These are phyloP conservation scores for Aphelenchoides besseyi DNA, from an alignment of 1,140 invertebrate species.

Conservation along the genomic window DNA sequence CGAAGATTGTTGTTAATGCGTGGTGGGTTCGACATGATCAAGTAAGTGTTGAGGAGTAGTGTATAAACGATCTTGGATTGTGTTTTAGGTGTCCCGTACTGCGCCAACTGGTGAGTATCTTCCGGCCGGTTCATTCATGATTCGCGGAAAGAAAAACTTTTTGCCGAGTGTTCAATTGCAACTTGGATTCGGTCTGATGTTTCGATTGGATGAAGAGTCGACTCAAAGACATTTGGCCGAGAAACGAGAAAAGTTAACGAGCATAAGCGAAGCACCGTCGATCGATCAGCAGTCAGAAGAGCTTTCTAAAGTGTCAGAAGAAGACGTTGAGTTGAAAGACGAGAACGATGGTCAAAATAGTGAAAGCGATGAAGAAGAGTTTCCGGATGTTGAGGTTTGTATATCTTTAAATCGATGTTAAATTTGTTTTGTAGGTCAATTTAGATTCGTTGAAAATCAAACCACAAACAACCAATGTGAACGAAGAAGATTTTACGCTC, in stretches of 20 bases:
- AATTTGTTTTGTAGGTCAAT: constrained; percentile 24
- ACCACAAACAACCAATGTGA: constrained; percentile 42
- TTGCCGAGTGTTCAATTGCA: constrained; percentile 82
- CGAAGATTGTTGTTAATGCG: constrained; percentile 85
- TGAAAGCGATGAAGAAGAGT: constrained; percentile 56
- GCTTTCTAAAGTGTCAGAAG: constrained; percentile 63
- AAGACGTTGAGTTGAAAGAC: constrained; percentile 59
- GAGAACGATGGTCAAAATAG: constrained; percentile 53
- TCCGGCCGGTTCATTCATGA: constrained; percentile 93
- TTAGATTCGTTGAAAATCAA: constrained; percentile 50
- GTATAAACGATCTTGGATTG: no score
- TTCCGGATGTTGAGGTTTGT: constrained; percentile 68
- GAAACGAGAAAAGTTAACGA: constrained; percentile 20
- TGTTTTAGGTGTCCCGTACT: constrained; percentile 78
- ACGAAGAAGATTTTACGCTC: constrained; percentile 64
- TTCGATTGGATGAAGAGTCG: constrained; percentile 71
- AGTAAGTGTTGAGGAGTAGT: no score
- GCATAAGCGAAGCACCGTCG: constrained; percentile 22
- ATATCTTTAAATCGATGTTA: constrained; percentile 12
- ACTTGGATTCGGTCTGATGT: constrained; percentile 88
- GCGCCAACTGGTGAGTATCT: constrained; percentile 95
- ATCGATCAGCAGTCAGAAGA: constrained; percentile 37
- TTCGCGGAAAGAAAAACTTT: constrained; percentile 95
- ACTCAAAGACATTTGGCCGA: constrained; percentile 58
- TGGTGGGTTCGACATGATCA: constrained; percentile 95